Conservation (phyloP, 1,140 invertebrate genomes). For the Hestina assimilis region DNA sequence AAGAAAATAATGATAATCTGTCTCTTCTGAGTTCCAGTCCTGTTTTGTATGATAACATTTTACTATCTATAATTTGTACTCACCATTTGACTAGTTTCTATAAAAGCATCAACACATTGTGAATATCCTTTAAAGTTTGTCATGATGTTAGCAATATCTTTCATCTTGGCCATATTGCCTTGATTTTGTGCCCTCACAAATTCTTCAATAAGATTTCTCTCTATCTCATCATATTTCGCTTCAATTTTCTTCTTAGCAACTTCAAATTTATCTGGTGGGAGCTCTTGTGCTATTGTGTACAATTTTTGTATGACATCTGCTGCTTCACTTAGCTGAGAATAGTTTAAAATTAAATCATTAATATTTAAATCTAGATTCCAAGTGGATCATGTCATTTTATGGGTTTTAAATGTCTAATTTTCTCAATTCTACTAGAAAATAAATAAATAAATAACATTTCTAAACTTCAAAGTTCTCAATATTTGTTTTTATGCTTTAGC, state of each 20-base stretch:
- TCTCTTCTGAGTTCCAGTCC: too few species aligned
- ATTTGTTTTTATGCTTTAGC: too few species aligned
- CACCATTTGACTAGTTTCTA: slow-evolving; percentile 97
- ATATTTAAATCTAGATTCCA: not conserved
- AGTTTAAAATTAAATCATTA: not conserved
- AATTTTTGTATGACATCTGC: slow-evolving; percentile 99
- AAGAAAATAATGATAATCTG: too few species aligned
- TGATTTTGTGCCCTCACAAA: slow-evolving; percentile 93
- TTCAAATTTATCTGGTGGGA: slow-evolving; percentile 92
- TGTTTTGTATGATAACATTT: too few species aligned
- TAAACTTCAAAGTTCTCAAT: too few species aligned
- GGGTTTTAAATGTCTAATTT: too few species aligned
- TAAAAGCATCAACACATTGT: slow-evolving; percentile 97
- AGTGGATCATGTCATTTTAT: too few species aligned
- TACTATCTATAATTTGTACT: slow-evolving; percentile 14
- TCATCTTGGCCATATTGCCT: slow-evolving; percentile 93
- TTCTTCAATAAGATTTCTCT: slow-evolving; percentile 95
- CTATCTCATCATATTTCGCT: slow-evolving; percentile 97
- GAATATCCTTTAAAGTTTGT: slow-evolving; percentile 98
- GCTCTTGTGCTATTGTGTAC: slow-evolving; percentile 96
- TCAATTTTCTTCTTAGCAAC: slow-evolving; percentile 93
- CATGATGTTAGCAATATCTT: slow-evolving; percentile 93
- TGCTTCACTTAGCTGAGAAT: slow-evolving; percentile 91
- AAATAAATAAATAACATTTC: too few species aligned
- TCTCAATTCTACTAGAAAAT: too few species aligned